A percentile compares a stretch with the other conserved stretches of the same genome.
These are phyloP conservation scores for Amia ocellicauda DNA, from an alignment of 2,113 vertebrate species.

Conservation along the genomic window DNA sequence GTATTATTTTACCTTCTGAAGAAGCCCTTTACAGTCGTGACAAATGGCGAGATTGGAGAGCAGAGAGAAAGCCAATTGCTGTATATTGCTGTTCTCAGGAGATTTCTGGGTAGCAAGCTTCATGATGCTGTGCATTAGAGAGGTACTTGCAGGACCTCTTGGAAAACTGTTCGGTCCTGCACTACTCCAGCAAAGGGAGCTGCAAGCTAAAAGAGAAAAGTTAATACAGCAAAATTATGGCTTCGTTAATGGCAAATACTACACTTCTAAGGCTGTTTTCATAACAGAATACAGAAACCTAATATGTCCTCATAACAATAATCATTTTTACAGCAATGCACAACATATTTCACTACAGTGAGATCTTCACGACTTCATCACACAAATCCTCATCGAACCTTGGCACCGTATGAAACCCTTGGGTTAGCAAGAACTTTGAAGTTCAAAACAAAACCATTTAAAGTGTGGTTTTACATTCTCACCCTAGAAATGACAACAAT, in stretches of 20 bases:
- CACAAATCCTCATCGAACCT: too few relatives aligned
- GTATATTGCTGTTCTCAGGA: conserved; percentile 63
- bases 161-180: conserved; percentile 45
- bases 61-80: conserved; percentile 77
- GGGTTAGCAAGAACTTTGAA: too few relatives aligned
- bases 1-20: conserved; percentile 85
- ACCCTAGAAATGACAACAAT: too few relatives aligned
- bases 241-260: too few relatives aligned
- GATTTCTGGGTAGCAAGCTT: conserved; percentile 76
- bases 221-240: too few relatives aligned
- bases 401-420: too few relatives aligned
- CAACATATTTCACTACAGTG: too few relatives aligned
- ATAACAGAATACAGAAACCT: background rate
- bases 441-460: too few relatives aligned
- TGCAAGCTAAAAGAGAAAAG: conserved; percentile 75
- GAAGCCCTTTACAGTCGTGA: conserved; percentile 81
- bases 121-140: conserved; percentile 79
- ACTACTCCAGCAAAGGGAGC: conserved; percentile 70
- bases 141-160: conserved; percentile 58
- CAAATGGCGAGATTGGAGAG: conserved; percentile 84
- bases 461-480: too few relatives aligned
- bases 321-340: too few relatives aligned
- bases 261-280: background rate
- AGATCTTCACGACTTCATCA: too few relatives aligned
- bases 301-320: too few relatives aligned